Percentiles rank a stretch among this genome's conserved stretches.
Conservation (phyloP, 2,113 vertebrate species). For the Poeciliopsis prolifica region DNA sequence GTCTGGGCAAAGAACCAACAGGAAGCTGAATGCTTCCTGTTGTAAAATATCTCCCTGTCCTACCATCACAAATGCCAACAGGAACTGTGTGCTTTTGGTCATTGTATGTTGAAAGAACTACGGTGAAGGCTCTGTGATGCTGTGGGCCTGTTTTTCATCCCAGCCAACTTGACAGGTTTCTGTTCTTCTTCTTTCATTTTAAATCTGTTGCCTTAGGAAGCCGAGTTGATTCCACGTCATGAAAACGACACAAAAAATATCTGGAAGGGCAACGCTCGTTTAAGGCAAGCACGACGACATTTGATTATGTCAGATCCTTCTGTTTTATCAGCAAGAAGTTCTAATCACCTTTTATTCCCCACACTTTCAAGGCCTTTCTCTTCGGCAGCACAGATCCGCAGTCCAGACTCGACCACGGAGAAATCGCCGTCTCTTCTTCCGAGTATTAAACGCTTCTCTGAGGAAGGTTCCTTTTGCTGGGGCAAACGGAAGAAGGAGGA, state of each 20-base stretch:
- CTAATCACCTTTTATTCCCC: neutral
- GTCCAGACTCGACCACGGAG: slow-evolving; percentile 59
- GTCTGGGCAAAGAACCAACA: no score
- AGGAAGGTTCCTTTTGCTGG: neutral
- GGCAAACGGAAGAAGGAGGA: slow-evolving; percentile 66
- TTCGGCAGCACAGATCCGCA: slow-evolving; percentile 2
- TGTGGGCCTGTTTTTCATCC: no score
- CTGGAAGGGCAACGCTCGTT: neutral
- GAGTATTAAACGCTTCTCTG: slow-evolving; percentile 39
- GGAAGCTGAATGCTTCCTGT: no score
- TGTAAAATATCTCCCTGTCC: no score
- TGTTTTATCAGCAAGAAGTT: neutral
- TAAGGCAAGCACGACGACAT: slow-evolving; percentile 44
- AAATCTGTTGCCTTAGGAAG: slow-evolving; percentile 26
- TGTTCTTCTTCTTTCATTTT: neutral
- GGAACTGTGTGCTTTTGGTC: no score
- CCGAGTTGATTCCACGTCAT: neutral
- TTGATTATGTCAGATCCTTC: neutral
- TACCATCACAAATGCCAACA: no score
- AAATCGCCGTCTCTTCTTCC: slow-evolving; percentile 78
- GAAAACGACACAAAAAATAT: neutral
- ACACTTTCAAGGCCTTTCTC: slow-evolving; percentile 18
- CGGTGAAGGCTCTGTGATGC: no score
- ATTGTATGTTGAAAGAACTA: no score
- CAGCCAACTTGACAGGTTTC: no score